Evolutionary conservation across 2,888 invertebrate species (phyloP), one percentile per base, ranked within the genome.

Genomic region (Cryptus viduatorius): DNA sequence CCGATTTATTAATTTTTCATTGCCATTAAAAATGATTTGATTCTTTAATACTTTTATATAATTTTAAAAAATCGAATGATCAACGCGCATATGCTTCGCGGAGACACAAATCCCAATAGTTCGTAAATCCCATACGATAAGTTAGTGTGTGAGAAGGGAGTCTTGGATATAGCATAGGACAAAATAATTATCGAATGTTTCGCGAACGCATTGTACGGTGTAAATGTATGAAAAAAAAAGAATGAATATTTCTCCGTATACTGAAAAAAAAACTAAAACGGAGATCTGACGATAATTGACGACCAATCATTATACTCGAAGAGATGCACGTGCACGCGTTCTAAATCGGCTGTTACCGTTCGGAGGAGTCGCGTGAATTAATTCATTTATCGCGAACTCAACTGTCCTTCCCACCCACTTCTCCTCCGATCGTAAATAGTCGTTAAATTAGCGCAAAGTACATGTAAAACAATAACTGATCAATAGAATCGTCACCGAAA

Each of bases 121-220:
- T 48, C 4, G 69, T 67, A 53, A 48, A 68, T 56, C 76, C 61
- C 76, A 31, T 31, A n/a, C 44, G 78, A 50, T 72, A 42, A 64
- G 79, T 10, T 61, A 79, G 68, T 69, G 10, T 56, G 42, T 78
- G 44, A 65, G 44, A 61, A 68, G 24, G 24, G 46, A 77, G 68
- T 75, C 78, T 65, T 79, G 44, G 50, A 19, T 53, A 48, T 84
- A 71, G 29, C 31, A n/a, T 79, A 64, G 64, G 56, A 65, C 59
- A 44, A 48, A n/a, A 76, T 72, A 80, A 50, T 80, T 67, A 73
- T 78, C 31, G 24, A 46, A 53, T 73, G 73, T 69, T 71, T 37
- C 31, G 69, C 78, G 69, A 69, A 64, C 31, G 64, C 50, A 64
- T 84, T 73, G 79, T 37, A 75, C 69, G 50, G 77, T 64, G 82